A percentile compares a stretch with the other conserved stretches of the same genome.
Evolutionary conservation across 2,113 vertebrate genomes (phyloP).

Genomic region (Carollia perspicillata): DNA sequence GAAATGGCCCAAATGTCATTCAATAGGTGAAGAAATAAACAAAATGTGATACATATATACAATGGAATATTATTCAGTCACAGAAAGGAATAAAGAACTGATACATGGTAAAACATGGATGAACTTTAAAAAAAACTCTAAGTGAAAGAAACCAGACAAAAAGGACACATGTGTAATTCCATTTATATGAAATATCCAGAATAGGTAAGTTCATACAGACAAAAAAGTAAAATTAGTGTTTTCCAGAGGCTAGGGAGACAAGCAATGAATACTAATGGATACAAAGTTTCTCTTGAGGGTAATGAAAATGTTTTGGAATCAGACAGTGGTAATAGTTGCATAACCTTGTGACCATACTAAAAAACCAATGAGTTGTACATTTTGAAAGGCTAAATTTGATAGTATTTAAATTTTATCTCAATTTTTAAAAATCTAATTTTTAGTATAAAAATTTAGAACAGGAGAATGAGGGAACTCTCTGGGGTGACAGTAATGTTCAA

Average conservation of each 20-base stretch:
- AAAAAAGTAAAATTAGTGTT: not conserved
- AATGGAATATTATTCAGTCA: not conserved
- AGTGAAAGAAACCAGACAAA: slow-evolving; percentile 2
- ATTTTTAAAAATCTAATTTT: not conserved
- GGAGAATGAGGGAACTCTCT: not conserved
- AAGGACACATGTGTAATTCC: not conserved
- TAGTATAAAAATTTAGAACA: not conserved
- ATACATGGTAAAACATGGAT: not conserved
- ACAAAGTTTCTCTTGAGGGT: not conserved
- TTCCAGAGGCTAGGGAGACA: not conserved
- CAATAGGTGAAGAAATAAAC: not conserved
- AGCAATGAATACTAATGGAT: not conserved
- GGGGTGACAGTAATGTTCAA: not conserved
- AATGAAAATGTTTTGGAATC: not conserved
- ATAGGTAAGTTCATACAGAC: not conserved
- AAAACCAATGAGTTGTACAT: not conserved
- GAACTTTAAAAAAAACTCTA: not conserved
- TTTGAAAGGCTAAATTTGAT: not conserved
- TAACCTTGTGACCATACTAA: not conserved
- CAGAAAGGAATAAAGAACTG: not conserved
- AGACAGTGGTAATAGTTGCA: not conserved
- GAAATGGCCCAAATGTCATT: not conserved
- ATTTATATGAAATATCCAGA: slow-evolving; percentile 16
- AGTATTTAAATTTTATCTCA: not conserved
- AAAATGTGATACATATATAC: not conserved